Conservation (phyloP, 2,888 invertebrate genomes). For the Epicampocera succincta region DNA sequence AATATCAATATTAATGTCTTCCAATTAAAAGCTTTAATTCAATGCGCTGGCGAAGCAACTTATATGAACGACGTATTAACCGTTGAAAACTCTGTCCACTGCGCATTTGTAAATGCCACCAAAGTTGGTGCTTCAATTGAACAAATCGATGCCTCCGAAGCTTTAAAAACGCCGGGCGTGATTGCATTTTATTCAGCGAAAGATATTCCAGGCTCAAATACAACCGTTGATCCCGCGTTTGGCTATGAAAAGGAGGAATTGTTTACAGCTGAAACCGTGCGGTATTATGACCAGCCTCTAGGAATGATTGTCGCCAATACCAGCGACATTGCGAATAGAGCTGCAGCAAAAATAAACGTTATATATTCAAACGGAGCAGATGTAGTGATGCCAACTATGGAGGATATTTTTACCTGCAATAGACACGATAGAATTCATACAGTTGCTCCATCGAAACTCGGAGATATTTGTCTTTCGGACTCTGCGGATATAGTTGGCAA, state of each 20-base stretch:
- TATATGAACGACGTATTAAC: constrained; percentile 88
- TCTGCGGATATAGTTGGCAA: constrained; percentile 59
- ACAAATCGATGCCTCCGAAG: constrained; percentile 84
- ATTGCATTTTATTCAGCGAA: constrained; percentile 84
- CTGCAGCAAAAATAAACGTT: constrained; percentile 83
- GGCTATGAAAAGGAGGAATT: constrained; percentile 82
- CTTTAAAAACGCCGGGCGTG: constrained; percentile 85
- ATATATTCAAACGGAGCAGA: constrained; percentile 78
- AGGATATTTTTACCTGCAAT: constrained; percentile 62
- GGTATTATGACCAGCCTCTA: constrained; percentile 87
- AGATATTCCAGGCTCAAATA: constrained; percentile 87
- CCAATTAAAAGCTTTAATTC: constrained; percentile 83
- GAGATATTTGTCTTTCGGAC: constrained; percentile 57
- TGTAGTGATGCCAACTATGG: constrained; percentile 69
- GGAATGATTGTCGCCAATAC: constrained; percentile 87
- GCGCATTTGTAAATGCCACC: constrained; percentile 85
- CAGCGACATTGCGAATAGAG: constrained; percentile 83
- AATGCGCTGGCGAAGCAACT: constrained; percentile 88
- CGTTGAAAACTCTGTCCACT: constrained; percentile 84
- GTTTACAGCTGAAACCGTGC: constrained; percentile 72
- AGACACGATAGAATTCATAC: constrained; percentile 66
- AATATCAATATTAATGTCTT: constrained; percentile 79
- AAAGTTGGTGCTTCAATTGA: constrained; percentile 84
- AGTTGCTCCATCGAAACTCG: constrained; percentile 42
- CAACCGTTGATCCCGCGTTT: constrained; percentile 78